Evolutionary conservation across 2,888 invertebrate genomes (phyloP), one percentile per base, ranked within the genome.

Genomic region (Cosmopolites sordidus): DNA sequence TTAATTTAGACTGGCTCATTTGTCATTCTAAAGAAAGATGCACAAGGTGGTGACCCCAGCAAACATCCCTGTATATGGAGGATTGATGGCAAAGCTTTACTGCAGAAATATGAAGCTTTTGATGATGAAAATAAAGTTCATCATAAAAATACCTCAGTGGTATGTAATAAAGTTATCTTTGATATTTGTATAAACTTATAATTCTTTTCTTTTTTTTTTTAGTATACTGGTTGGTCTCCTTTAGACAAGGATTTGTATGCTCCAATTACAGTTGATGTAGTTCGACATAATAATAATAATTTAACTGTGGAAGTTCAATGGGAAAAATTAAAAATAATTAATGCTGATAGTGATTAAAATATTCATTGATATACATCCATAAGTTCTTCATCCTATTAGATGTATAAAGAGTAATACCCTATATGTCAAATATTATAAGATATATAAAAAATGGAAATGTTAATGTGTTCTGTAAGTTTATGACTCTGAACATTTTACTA

Each of bases 81-180:
- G 59, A 71, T 75, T 53, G 74, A 75, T 62, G 74, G 76, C 2
- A 76, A 76, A 58, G 72, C 74, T 2, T 63, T 76, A n/a, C 62
- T 77, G 9, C 76, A 77, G 59, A 77, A 77, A 60, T 77, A 73
- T 60, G 74, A 75, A 65, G 71, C 74, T 11, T 73, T 73, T 53
- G 67, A 69, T 44, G 69, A 71, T 37, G 69, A 71, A 15, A 71
- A 68, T 1, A 66, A 66, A 62, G 63, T 71, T 37, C 66, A 66
- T 59, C 73, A 74, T 59, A 69, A 69, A 57, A 75, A 70, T 51
- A 74, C 74, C 8, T 73, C 73, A 29, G 67, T 74, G 59, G 74
- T 74, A 67, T 69, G 70, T 69, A 56, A n/a, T 40, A 5, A 22
- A 22, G 22, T 22, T 22, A 8, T 22, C 22, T 5, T 8, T 22